Evolutionary conservation across 2,888 invertebrate genomes (phyloP), one percentile per base, ranked within the genome.

Genomic region (Geophilus truncorum): DNA sequence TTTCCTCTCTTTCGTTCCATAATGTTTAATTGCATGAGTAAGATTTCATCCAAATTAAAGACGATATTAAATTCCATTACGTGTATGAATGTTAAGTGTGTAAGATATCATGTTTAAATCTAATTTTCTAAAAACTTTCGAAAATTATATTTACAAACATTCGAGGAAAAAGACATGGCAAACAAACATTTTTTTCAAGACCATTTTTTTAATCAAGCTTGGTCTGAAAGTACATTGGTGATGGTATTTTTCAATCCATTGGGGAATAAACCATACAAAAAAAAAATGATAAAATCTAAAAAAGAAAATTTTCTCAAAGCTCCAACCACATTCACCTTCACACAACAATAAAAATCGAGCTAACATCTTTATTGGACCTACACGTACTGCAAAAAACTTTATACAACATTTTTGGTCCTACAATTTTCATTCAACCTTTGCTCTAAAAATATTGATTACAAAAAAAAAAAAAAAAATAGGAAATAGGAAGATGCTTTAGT

Each of bases 141-240:
- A n/a, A n/a, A n/a, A n/a, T n/a, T n/a, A n/a, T n/a, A n/a, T n/a
- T n/a, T n/a, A 51, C 15, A 45, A 51, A 51, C 7, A 51, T 18
- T 6, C 21, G n/a, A n/a, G 18, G 18, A 51, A 51, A 51, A 51
- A 51, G 51, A 51, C 15, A 51, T 6, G 18, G 28, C 70, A 70
- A 70, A 25, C 12, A 70, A 70, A 4, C 7, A 10, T 70, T 51
- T 51, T 51, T 51, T 70, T 70, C 70, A 70, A 70, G 70, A 70
- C 70, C 70, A 70, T 70, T 70, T 70, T 70, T 70, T 70, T 70
- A 70, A 70, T 70, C 70, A 70, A 70, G 70, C 70, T 70, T 70
- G 70, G 70, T 70, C 70, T 70, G 70, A 70, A 70, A 70, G 70
- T 70, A 70, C 70, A 70, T 70, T 70, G 70, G 70, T 70, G 70